Base-by-base conservation (phyloP, 2,113 vertebrate species). In the Andinoacara biseriatus region DNA sequence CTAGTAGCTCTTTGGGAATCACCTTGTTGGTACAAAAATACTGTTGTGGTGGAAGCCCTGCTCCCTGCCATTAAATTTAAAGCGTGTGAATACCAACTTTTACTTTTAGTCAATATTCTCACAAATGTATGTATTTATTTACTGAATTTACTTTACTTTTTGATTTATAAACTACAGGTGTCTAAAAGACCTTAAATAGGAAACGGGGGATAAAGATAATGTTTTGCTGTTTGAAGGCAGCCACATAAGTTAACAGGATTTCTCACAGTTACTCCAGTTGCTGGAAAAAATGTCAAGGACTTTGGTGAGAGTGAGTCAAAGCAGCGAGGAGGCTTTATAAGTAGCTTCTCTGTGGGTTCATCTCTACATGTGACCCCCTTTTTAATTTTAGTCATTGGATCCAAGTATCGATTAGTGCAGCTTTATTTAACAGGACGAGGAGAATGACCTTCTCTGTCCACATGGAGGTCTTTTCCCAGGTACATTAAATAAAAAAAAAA, bases 391-490 rank as follows among this genome's bases (percentile, higher is more conserved):
- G 69, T 57, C 24, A 63, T 38, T 10, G 46, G 24, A 63, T 31
- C 22, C 33, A 54, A 74, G 38, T 43, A 75, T 57, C 75, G 80
- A 82, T 57, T 14, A 62, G 58, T 17, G n/a, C n/a, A 62, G 22
- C 4, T 63, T 57, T 29, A 75, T 29, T 57, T 0, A 82, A 22
- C n/a, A 29, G 58, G 22, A 56, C 5, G n/a, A 54, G 46, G 3
- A 62, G 31, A 52, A 40, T 1, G 52, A 31, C 24, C 24, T 67
- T 54, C 78, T 2, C 17, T 3, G 31, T 31, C 8, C 69, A 43
- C 18, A 59, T 22, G 4, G 20, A 57, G 56, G 20, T 52, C 56
- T 11, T 58, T 24, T 24, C 40, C 31, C 18, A 52, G 24, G 10
- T 52, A 52, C 65, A 1, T 31, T 0, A 72, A 62, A n/a, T n/a